phyloP scores from a whole-genome alignment of 2,797 vertebrate genomes.

The Gymnoscopelus microlampas region DNA sequence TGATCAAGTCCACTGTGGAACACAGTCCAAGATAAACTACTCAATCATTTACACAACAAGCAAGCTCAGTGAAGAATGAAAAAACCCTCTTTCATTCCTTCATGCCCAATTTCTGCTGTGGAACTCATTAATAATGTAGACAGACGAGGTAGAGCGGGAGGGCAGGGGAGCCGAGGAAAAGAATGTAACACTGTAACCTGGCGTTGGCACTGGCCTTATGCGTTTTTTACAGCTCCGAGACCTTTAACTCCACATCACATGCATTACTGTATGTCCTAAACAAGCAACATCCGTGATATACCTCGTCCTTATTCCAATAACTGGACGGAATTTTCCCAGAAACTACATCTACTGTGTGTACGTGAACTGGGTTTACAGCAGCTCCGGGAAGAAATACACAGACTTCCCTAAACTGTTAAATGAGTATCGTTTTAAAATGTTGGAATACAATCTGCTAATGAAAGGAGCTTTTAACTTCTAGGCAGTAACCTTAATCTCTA shows the following conservation, averaged over 20 bases:
- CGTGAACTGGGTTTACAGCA: background rate
- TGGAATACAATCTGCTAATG: constrained; percentile 1
- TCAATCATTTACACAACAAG: constrained; percentile 57
- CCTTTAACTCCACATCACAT: background rate
- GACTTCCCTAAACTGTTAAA: too few relatives aligned
- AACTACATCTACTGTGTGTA: background rate
- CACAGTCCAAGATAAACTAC: constrained; percentile 3
- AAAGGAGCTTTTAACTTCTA: constrained; percentile 32
- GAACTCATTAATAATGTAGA: constrained; percentile 58
- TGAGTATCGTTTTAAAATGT: too few relatives aligned
- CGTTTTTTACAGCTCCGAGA: background rate
- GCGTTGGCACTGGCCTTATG: background rate
- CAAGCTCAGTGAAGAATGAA: constrained; percentile 46
- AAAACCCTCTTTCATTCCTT: constrained; percentile 58
- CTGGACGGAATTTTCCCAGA: background rate
- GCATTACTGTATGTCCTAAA: background rate
- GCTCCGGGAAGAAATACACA: background rate
- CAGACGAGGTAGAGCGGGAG: background rate
- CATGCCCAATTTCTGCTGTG: constrained; percentile 57
- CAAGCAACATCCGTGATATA: background rate
- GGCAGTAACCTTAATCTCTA: constrained; percentile 15
- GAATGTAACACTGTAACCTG: background rate
- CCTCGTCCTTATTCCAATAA: background rate
- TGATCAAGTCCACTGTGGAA: constrained; percentile 1
- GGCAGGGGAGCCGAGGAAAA: background rate